Evolutionary conservation across 2,888 invertebrate species (phyloP).

Genomic region (Papilio demoleus): DNA sequence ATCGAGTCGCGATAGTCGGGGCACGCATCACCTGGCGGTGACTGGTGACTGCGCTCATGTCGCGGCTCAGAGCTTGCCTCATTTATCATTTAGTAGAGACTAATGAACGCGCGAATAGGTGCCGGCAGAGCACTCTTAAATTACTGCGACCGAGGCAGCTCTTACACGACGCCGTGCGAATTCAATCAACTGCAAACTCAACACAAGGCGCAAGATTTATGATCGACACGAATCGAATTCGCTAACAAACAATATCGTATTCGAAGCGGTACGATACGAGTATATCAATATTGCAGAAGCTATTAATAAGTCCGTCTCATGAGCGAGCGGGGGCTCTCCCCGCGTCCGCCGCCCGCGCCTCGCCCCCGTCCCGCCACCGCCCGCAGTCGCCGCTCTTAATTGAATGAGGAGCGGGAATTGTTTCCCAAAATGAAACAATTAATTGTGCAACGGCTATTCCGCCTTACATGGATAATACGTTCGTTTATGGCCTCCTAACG

Average conservation of each 20-base stretch:
- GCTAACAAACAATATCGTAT: constrained; percentile 83
- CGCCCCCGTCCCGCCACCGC: constrained; percentile 58
- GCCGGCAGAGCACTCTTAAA: constrained; percentile 43
- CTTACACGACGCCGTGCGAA: constrained; percentile 65
- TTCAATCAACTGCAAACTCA: constrained; percentile 80
- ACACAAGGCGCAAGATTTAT: constrained; percentile 84
- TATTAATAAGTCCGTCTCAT: constrained; percentile 83
- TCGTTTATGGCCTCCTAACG: constrained; percentile 83
- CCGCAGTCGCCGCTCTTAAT: constrained; percentile 82
- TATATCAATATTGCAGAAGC: constrained; percentile 84
- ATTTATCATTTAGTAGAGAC: constrained; percentile 65
- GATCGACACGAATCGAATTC: constrained; percentile 83
- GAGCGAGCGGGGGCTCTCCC: constrained; percentile 66
- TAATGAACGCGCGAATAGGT: constrained; percentile 60
- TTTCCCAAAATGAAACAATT: constrained; percentile 85
- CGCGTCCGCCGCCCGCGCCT: constrained; percentile 53
- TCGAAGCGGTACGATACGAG: constrained; percentile 79
- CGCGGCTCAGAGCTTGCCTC: constrained; percentile 53
- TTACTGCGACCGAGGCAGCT: constrained; percentile 42
- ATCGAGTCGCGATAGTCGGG: constrained; percentile 77
- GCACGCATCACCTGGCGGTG: constrained; percentile 66
- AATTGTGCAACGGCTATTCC: constrained; percentile 84
- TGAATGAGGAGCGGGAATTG: constrained; percentile 84
- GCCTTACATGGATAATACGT: constrained; percentile 84
- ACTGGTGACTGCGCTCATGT: constrained; percentile 47